Conservation (phyloP, 2,113 vertebrate genomes). For the Pedionomus torquatus region DNA sequence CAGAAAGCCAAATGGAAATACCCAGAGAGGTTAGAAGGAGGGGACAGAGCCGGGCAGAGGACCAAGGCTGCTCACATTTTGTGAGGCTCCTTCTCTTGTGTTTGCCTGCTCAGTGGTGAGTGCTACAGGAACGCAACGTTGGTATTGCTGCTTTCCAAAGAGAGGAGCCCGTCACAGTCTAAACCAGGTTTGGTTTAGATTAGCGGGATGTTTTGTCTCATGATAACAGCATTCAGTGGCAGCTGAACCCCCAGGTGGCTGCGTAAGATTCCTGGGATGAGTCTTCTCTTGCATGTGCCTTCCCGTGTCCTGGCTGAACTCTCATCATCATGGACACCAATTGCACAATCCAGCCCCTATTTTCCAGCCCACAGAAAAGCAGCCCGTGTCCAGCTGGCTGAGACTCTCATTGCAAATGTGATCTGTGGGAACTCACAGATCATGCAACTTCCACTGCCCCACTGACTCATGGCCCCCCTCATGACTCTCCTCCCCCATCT, state of each 20-base stretch:
- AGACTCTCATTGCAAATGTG: neutral
- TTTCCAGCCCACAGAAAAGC: neutral
- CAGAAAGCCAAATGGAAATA: neutral
- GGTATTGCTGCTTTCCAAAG: neutral
- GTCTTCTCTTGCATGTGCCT: neutral
- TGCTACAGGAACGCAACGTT: accelerated
- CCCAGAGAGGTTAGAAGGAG: neutral
- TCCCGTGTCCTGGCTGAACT: accelerated
- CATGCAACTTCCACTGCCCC: neutral
- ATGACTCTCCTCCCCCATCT: accelerated
- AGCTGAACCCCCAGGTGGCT: neutral
- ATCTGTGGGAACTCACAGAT: neutral
- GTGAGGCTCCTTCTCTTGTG: neutral
- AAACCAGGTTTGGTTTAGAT: neutral
- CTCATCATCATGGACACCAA: neutral
- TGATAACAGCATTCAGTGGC: too few species aligned
- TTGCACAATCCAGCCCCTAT: neutral
- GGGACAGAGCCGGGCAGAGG: neutral
- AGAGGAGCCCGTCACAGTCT: neutral
- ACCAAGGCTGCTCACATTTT: neutral
- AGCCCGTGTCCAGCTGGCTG: neutral
- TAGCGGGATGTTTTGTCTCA: accelerated
- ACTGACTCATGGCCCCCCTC: neutral
- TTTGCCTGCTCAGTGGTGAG: neutral
- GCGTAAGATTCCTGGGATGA: neutral